Percentiles rank a stretch among this genome's conserved stretches.
Conservation (phyloP, 1,140 invertebrate genomes). For the Chymomyza costata region DNA sequence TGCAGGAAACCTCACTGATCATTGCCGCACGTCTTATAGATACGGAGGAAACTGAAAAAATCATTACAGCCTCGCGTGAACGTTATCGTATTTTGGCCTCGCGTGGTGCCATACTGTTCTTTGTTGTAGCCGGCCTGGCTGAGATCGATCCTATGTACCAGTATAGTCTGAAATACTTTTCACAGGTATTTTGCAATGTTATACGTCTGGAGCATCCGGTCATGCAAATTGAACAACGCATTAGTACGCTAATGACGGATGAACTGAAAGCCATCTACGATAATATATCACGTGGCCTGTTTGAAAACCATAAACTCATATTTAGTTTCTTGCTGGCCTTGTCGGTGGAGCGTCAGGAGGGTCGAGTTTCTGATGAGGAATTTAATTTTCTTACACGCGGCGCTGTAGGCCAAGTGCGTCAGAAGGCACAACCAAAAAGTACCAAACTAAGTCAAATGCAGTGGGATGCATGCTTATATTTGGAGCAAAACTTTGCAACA, state of each 20-base stretch:
- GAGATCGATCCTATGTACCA: slow-evolving; percentile 98
- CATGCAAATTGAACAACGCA: slow-evolving; percentile 78
- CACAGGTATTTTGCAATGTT: slow-evolving; percentile 85
- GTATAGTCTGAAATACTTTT: slow-evolving; percentile 93
- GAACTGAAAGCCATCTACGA: slow-evolving; percentile 89
- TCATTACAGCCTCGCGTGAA: slow-evolving; percentile 88
- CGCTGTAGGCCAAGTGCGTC: slow-evolving; percentile 67
- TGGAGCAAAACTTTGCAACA: slow-evolving; percentile 77
- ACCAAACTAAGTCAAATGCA: slow-evolving; percentile 70
- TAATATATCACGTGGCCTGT: slow-evolving; percentile 91
- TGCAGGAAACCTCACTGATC: slow-evolving; percentile 86
- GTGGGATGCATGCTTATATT: slow-evolving; percentile 80
- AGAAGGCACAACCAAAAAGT: slow-evolving; percentile 29
- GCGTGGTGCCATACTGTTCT: slow-evolving; percentile 92
- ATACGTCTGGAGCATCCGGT: slow-evolving; percentile 80
- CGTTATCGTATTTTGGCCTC: slow-evolving; percentile 89
- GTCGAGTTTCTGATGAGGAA: slow-evolving; percentile 48
- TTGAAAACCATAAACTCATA: slow-evolving; percentile 93
- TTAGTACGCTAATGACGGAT: slow-evolving; percentile 82
- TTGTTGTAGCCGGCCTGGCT: slow-evolving; percentile 90
- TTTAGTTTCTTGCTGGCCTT: slow-evolving; percentile 90
- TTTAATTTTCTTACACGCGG: slow-evolving; percentile 51
- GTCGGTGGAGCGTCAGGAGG: slow-evolving; percentile 81
- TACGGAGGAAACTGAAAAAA: slow-evolving; percentile 87
- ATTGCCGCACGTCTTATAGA: slow-evolving; percentile 88